phyloP scores from a whole-genome alignment of 2,888 invertebrate genomes.

The Alsophila aescularia region DNA sequence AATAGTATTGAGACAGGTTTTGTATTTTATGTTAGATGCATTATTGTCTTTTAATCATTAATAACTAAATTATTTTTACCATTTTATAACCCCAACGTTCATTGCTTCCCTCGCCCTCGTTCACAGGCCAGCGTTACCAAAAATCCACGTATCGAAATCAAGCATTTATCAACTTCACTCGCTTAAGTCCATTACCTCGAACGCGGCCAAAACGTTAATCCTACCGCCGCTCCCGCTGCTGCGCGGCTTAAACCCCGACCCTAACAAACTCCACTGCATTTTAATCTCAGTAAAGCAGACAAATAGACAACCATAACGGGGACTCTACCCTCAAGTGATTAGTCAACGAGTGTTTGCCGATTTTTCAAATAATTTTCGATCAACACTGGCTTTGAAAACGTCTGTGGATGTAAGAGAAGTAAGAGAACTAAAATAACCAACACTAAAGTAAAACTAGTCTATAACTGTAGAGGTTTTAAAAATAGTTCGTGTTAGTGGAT shows the following conservation, averaged over 20 bases:
- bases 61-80: too few relatives aligned
- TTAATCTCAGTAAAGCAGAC: constrained; percentile 57
- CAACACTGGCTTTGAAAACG: constrained; percentile 3
- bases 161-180: constrained; percentile 20
- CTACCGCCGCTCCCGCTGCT: constrained; percentile 13
- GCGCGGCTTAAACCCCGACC: constrained; percentile 26
- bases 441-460: too few relatives aligned
- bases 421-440: neutral
- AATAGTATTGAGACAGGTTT: too few relatives aligned
- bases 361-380: constrained; percentile 44
- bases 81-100: too few relatives aligned
- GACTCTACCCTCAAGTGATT: constrained; percentile 45
- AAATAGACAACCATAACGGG: constrained; percentile 50
- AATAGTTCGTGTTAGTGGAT: too few relatives aligned
- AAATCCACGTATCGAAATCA: constrained; percentile 3
- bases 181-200: constrained; percentile 16
- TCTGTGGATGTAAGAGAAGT: neutral
- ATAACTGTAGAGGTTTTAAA: too few relatives aligned
- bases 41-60: too few relatives aligned
- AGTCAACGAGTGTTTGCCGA: constrained; percentile 47
- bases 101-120: neutral
- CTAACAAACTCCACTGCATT: constrained; percentile 42
- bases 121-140: neutral
- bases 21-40: too few relatives aligned
- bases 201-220: constrained; percentile 22